Base-by-base conservation (phyloP, 1,140 invertebrate genomes). In the Propsilocerus akamusi region DNA sequence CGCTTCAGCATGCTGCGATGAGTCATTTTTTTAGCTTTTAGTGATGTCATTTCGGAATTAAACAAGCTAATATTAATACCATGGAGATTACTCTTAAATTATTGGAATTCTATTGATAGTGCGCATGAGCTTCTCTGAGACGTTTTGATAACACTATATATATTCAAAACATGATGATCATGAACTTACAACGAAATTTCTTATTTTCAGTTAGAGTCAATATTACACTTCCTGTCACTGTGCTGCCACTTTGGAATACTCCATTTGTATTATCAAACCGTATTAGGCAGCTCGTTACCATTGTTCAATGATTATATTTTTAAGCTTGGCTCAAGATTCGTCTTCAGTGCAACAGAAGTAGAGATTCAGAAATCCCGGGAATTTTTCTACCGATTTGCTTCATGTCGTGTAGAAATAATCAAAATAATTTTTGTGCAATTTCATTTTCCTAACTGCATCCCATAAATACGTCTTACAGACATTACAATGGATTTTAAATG, bases 191-290 rank as follows among this genome's bases (percentile, higher is more conserved):
- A n/a, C 48, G 48, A 32, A 49, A 17, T 23, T 30, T 49, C 25
- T 49, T 49, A 22, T 23, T 32, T 24, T 49, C 28, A 4, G 26
- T 11, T n/a, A 49, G 37, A 30, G 7, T 34, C 24, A 49, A 34
- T 17, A 30, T 26, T 2, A 34, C 52, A 20, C 41, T 53, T 2
- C 51, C 49, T 32, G 22, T 51, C 5, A 48, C 5, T n/a, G 32
- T 26, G 7, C 46, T 20, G 10, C 25, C 32, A 8, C 26, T 28
- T 11, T 23, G 26, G 28, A 20, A 30, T 3, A 25, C 20, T 5
- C 41, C 24, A 30, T 26, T 24, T 46, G 26, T 34, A 25, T 51
- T 51, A 34, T 51, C 34, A 12, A 51, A 51, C 11, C 24, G 8
- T 11, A 47, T 49, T 34, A 23, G 17, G 25, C 46, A 49, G 10